Conservation (phyloP, 2,113 vertebrate genomes). For the Vanacampus margaritifer region DNA sequence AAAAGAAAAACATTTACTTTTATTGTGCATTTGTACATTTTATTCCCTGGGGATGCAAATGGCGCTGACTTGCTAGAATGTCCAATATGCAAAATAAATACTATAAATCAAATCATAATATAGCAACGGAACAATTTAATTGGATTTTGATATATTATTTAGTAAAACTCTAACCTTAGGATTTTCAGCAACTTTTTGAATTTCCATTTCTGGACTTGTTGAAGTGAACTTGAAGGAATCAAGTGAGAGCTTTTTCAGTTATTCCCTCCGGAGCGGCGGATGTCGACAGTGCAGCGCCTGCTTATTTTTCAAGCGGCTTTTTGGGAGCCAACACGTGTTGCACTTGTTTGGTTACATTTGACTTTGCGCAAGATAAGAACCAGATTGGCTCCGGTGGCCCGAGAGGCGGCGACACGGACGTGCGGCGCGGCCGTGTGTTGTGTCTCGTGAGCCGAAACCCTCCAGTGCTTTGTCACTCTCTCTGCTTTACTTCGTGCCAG, state of each 20-base stretch:
- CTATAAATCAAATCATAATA: too few relatives aligned
- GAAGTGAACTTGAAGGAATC: not conserved
- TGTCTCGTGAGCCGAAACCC: constrained; percentile 77
- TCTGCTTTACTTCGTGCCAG: constrained; percentile 64
- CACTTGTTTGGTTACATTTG: constrained; percentile 76
- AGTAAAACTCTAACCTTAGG: not conserved
- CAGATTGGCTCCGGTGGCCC: constrained; percentile 71
- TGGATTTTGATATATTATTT: not conserved
- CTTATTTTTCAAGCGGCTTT: constrained; percentile 81
- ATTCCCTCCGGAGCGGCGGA: constrained; percentile 55
- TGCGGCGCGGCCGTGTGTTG: constrained; percentile 74
- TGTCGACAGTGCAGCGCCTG: constrained; percentile 69
- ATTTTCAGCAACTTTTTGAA: not conserved
- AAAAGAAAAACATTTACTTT: too few relatives aligned
- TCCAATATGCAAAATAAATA: too few relatives aligned
- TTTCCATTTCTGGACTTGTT: not conserved
- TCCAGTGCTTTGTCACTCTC: constrained; percentile 76
- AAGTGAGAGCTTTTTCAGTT: constrained; percentile 33
- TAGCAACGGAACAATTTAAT: too few relatives aligned
- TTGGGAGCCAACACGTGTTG: constrained; percentile 72
- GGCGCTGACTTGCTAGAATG: too few relatives aligned
- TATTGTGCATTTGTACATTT: too few relatives aligned
- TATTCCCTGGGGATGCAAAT: too few relatives aligned
- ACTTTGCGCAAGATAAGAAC: constrained; percentile 77
- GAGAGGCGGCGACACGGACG: constrained; percentile 60